phyloP scores from a whole-genome alignment of 2,113 vertebrate genomes.

The Hirundichthys speculiger region DNA sequence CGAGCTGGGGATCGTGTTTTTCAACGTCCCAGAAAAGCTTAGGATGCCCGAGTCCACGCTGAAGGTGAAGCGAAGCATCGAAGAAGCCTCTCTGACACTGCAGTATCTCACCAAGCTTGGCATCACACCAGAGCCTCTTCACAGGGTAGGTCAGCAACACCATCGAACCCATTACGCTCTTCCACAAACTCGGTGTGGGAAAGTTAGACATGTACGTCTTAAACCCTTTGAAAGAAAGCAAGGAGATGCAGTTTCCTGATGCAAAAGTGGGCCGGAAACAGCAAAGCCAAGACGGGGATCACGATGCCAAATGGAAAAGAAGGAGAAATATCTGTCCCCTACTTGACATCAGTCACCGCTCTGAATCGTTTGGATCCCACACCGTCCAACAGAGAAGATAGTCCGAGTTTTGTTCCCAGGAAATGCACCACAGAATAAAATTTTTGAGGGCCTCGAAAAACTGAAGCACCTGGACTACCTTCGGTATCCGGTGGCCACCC shows the following conservation, averaged over 20 bases:
- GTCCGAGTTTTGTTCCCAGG: slow-evolving; percentile 97
- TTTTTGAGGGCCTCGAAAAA: slow-evolving; percentile 96
- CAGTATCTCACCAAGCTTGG: slow-evolving; percentile 94
- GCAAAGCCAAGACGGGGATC: slow-evolving; percentile 98
- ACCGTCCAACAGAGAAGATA: slow-evolving; percentile 94
- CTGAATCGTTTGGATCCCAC: slow-evolving; percentile 97
- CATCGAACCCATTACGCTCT: slow-evolving; percentile 93
- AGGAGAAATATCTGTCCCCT: slow-evolving; percentile 97
- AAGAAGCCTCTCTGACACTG: slow-evolving; percentile 93
- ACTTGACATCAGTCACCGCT: slow-evolving; percentile 96
- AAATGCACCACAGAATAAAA: slow-evolving; percentile 98
- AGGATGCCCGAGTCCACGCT: slow-evolving; percentile 90
- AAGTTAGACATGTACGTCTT: slow-evolving; percentile 96
- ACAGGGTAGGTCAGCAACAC: slow-evolving; percentile 92
- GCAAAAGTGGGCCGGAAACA: slow-evolving; percentile 99
- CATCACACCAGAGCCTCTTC: slow-evolving; percentile 92
- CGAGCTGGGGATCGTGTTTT: slow-evolving; percentile 96
- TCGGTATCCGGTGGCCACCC: slow-evolving; percentile 93
- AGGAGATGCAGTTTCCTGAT: slow-evolving; percentile 99
- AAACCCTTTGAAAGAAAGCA: slow-evolving; percentile 98
- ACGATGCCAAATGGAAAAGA: slow-evolving; percentile 92
- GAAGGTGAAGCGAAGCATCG: slow-evolving; percentile 95
- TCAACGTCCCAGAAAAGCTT: slow-evolving; percentile 96
- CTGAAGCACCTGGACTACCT: slow-evolving; percentile 95
- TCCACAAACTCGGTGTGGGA: slow-evolving; percentile 98